Percentiles rank a stretch among this genome's conserved stretches.
phyloP scores from a whole-genome alignment of 1,140 invertebrate genomes.

The Cotesia glomerata region DNA sequence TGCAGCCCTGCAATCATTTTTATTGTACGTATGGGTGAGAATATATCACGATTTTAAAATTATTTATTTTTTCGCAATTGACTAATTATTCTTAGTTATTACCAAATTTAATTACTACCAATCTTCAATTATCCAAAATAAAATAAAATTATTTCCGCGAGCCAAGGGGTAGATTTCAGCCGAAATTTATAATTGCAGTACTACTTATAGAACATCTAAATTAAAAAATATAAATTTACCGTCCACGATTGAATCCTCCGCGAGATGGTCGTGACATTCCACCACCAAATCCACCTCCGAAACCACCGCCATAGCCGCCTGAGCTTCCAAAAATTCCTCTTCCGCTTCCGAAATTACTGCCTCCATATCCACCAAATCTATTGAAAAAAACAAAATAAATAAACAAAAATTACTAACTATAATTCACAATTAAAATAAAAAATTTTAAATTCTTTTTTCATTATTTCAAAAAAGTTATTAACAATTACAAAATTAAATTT shows the following conservation, averaged over 20 bases:
- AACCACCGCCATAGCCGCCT: slow-evolving; percentile 56
- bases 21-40: slow-evolving; percentile 24
- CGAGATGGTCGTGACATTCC: slow-evolving; percentile 54
- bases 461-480: too few species aligned
- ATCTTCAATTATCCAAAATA: too few species aligned
- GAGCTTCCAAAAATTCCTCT: slow-evolving; percentile 57
- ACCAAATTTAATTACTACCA: too few species aligned
- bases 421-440: background rate
- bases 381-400: slow-evolving; percentile 5
- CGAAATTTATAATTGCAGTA: too few species aligned
- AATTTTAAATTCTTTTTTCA: background rate
- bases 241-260: slow-evolving; percentile 63
- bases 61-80: background rate
- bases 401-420: slow-evolving; percentile 1
- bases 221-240: slow-evolving; percentile 46
- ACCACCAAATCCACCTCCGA: slow-evolving; percentile 56
- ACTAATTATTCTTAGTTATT: background rate
- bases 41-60: slow-evolving; percentile 27
- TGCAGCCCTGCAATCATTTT: slow-evolving; percentile 66
- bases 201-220: background rate
- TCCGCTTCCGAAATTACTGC: slow-evolving; percentile 55
- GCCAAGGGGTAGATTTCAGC: background rate
- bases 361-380: slow-evolving; percentile 54
- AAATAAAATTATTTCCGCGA: background rate
- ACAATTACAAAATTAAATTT: too few species aligned